Evolutionary conservation across 2,888 invertebrate species (phyloP).

Genomic region (Pristionchus arcanus): DNA sequence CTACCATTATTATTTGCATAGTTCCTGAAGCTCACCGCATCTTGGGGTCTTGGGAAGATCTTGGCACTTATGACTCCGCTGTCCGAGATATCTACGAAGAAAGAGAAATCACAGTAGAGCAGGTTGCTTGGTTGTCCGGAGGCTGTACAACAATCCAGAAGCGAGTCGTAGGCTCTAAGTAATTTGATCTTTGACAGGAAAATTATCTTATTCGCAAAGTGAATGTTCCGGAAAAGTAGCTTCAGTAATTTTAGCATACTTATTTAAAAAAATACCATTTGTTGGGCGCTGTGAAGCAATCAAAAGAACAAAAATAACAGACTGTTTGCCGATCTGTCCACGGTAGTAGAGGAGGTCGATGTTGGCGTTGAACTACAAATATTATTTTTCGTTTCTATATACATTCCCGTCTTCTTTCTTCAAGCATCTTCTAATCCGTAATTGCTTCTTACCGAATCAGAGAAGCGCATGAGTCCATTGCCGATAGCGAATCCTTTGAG

Average conservation of each 20-base stretch:
- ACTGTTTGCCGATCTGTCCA: slow-evolving; percentile 70
- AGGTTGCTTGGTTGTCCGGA: slow-evolving; percentile 57
- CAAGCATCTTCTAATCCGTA: too few relatives aligned
- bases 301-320: background rate
- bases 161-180: slow-evolving; percentile 66
- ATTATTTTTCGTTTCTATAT: background rate
- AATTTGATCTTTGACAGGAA: too few relatives aligned
- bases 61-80: slow-evolving; percentile 69
- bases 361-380: slow-evolving; percentile 64
- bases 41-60: background rate
- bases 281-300: too few relatives aligned
- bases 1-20: too few relatives aligned
- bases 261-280: too few relatives aligned
- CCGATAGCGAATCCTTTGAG: slow-evolving; percentile 76
- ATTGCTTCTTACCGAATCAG: slow-evolving; percentile 32
- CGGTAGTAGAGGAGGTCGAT: slow-evolving; percentile 70
- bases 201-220: too few relatives aligned
- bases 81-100: slow-evolving; percentile 69
- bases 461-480: slow-evolving; percentile 70
- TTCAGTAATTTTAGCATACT: too few relatives aligned
- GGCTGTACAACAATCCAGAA: slow-evolving; percentile 63
- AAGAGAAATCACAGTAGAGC: slow-evolving; percentile 67
- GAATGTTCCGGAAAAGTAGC: too few relatives aligned
- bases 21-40: background rate
- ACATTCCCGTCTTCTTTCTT: slow-evolving; percentile 52